These are phyloP conservation scores for Platerodrilus igneus DNA, from an alignment of 2,888 invertebrate genomes.

Conservation along the genomic window DNA sequence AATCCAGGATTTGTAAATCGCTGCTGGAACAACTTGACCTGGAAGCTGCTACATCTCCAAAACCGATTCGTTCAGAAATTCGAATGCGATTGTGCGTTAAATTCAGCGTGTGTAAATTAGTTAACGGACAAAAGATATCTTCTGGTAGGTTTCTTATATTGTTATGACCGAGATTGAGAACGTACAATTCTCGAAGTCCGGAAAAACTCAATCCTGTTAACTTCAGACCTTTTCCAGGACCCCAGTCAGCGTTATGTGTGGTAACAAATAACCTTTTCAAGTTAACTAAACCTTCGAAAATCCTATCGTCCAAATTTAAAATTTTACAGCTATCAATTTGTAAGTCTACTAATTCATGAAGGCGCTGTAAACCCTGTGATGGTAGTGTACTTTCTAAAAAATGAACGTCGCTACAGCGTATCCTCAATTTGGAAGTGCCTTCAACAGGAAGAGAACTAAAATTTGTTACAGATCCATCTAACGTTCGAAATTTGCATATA, in stretches of 20 bases:
- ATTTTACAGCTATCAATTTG: constrained; percentile 76
- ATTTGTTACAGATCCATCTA: constrained; percentile 66
- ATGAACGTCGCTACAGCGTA: constrained; percentile 73
- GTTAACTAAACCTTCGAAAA: constrained; percentile 75
- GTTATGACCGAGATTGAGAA: constrained; percentile 76
- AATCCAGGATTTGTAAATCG: constrained; percentile 71
- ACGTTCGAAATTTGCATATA: constrained; percentile 65
- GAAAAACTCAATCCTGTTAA: constrained; percentile 66
- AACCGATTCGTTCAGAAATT: constrained; percentile 71
- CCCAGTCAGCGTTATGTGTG: constrained; percentile 78
- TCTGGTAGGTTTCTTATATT: constrained; percentile 77
- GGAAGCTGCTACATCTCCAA: constrained; percentile 45
- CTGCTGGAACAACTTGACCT: constrained; percentile 60
- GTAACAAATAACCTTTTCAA: constrained; percentile 73
- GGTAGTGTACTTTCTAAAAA: constrained; percentile 74
- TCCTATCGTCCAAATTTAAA: constrained; percentile 66
- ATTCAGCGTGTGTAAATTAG: constrained; percentile 77
- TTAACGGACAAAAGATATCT: constrained; percentile 72
- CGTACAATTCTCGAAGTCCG: constrained; percentile 74
- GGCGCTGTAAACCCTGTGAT: constrained; percentile 64
- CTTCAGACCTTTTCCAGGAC: constrained; percentile 68
- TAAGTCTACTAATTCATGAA: constrained; percentile 71
- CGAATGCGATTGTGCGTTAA: constrained; percentile 79
- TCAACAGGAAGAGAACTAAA: constrained; percentile 63
- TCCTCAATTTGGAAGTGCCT: constrained; percentile 65